A percentile compares a stretch with the other conserved stretches of the same genome.
phyloP scores from a whole-genome alignment of 2,113 vertebrate genomes.

The Alligator mississippiensis region DNA sequence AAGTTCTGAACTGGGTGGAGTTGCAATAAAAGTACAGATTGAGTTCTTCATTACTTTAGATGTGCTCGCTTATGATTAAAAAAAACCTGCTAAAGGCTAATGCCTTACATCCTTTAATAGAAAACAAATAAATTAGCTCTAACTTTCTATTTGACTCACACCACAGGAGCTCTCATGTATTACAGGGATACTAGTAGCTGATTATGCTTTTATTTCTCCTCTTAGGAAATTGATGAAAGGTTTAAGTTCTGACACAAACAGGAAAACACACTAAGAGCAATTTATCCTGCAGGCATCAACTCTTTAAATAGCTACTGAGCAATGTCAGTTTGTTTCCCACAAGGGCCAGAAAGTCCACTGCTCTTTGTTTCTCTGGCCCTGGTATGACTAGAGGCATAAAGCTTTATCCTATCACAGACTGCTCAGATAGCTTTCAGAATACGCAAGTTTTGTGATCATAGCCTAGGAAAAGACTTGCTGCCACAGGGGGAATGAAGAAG shows the following conservation, averaged over 20 bases:
- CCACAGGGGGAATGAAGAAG: slow-evolving; percentile 29
- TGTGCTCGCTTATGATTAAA: slow-evolving; percentile 31
- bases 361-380: slow-evolving; percentile 62
- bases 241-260: slow-evolving; percentile 80
- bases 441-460: neutral
- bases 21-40: neutral
- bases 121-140: slow-evolving; percentile 23
- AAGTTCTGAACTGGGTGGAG: neutral
- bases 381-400: slow-evolving; percentile 31
- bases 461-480: slow-evolving; percentile 24
- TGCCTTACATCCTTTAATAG: slow-evolving; percentile 6
- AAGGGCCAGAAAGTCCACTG: slow-evolving; percentile 36
- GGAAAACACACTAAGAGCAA: slow-evolving; percentile 76
- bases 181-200: slow-evolving; percentile 32
- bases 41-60: neutral
- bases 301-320: slow-evolving; percentile 75
- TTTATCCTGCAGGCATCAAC: slow-evolving; percentile 74
- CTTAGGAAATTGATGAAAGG: slow-evolving; percentile 77
- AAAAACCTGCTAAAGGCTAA: neutral
- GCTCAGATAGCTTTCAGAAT: slow-evolving; percentile 13
- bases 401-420: slow-evolving; percentile 22
- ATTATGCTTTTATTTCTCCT: slow-evolving; percentile 70
- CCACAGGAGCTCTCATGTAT: slow-evolving; percentile 19
- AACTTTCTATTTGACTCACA: slow-evolving; percentile 16
- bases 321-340: slow-evolving; percentile 44